Evolutionary conservation across 2,113 vertebrate genomes (phyloP).

Genomic region (Elaphurus davidianus): DNA sequence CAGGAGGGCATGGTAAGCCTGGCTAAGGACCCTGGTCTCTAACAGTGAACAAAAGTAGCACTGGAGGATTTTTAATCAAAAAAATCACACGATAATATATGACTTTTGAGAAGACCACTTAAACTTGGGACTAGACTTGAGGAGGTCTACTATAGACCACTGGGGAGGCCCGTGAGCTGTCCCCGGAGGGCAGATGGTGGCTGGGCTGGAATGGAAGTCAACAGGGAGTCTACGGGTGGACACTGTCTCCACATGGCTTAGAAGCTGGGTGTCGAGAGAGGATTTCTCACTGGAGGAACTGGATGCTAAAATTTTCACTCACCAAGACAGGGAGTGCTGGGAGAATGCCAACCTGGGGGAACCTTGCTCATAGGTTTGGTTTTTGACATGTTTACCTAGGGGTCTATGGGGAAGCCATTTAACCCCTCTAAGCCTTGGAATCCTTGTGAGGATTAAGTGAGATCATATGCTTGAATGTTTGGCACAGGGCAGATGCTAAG

Average conservation of each 20-base stretch:
- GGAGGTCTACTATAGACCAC: neutral
- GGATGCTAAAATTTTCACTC: neutral
- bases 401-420: neutral
- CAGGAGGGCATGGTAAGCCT: neutral
- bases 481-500: neutral
- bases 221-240: neutral
- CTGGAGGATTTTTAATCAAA: neutral
- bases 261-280: neutral
- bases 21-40: neutral
- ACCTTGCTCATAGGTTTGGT: neutral
- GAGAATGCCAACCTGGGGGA: neutral
- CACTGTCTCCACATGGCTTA: neutral
- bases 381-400: neutral
- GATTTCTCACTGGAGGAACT: neutral
- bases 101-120: neutral
- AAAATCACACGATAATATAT: neutral
- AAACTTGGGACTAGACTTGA: neutral
- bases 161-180: neutral
- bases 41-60: neutral
- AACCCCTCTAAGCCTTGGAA: neutral
- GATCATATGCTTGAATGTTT: neutral
- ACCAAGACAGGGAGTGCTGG: neutral
- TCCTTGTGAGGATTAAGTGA: neutral
- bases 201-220: neutral
- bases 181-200: neutral